Base-by-base conservation (phyloP, 37 sponge, comb jelly and placozoan species). In the Haliclona indistincta region DNA sequence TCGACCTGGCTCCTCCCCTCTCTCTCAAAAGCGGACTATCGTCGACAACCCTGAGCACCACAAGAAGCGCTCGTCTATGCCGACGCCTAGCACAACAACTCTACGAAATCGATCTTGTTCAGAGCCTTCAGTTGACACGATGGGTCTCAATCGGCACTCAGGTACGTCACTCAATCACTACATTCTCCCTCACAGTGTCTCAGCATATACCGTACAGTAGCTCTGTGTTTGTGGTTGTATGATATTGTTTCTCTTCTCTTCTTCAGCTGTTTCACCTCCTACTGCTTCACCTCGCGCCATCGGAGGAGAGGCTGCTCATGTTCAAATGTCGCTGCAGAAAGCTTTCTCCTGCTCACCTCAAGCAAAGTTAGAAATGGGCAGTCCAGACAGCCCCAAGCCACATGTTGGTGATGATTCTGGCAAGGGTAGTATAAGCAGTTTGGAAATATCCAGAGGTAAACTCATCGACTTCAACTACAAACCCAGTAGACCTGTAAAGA, bases 341-440 rank as follows among this genome's bases (percentile, higher is more conserved):
- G 44, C 73, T 71, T 4, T 32, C 26, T 45, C 41, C 47, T 33
- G 8, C 26, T 43, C 43, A 22, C 72, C 40, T 13, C 72, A 32
- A 10, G 54, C 36, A 41, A 66, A 28, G 17, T 66, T 37, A 33
- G 10, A 7, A 6, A 73, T 78, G 54, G 52, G 67, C 41, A 76
- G 70, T 56, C 79, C 73, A 1, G 52, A 62, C 52, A 74, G 76
- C 42, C 84, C 84, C 10, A 83, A 56, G 19, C 40, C 68, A 20
- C 75, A 65, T 29, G 67, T 67, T 19, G 67, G 54, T 42, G 63
- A 65, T 11, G 85, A 84, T 67, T 84, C 85, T 3, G 85, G 85
- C 15, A 74, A 68, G 30, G 42, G 69, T 69, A 84, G 69, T 30
- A 75, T 67, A 62, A 73, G 67, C 20, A 19, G 83, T 20, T 83